Evolutionary conservation across 1,140 invertebrate species (phyloP), one percentile per base, ranked within the genome.

Genomic region (Galendromus occidentalis): DNA sequence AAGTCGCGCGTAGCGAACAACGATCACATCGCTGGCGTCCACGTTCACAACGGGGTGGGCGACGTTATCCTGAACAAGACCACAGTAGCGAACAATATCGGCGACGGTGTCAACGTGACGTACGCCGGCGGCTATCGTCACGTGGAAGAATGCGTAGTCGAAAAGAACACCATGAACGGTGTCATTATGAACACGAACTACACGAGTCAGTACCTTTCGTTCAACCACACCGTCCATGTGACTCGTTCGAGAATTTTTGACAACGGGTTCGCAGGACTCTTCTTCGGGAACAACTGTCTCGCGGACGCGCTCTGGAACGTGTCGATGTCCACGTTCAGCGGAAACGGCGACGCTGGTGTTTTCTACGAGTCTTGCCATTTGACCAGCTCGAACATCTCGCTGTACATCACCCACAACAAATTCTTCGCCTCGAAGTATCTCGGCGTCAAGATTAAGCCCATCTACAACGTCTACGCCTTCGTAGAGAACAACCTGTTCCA

Each of bases 61-160:
- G 86, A 93, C 72, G 82, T 98, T 0, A 91, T 97, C 71, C 81
- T 99, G 1, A 94, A 91, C 5, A 83, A 85, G 69, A 90, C 87
- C 67, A 81, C 85, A 71, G 86, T 98, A 42, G 84, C 82, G 0
- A 86, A 90, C 69, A 99, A 98, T 74, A 82, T 85, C 71, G 94
- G 80, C 7, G 80, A 82, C 71, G 82, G 82, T 14, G 73, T 81
- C 7, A 80, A 80, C 22, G 85, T 96, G 2, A 93, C 91, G 0
- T 88, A 89, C 66, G 85, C 87, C 1, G 91, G 92, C 0, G 92
- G 93, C 2, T 85, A 84, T 67, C 80, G 87, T 64, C 91, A 97
- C 71, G 80, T 97, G 42, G 92, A 91, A 12, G 78, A 83, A 71
- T 86, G 84, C 30, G 45, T 85, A 80, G 67, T 92, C 82, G 68